Conservation (phyloP, 2,797 vertebrate species). For the Cygnus olor region DNA sequence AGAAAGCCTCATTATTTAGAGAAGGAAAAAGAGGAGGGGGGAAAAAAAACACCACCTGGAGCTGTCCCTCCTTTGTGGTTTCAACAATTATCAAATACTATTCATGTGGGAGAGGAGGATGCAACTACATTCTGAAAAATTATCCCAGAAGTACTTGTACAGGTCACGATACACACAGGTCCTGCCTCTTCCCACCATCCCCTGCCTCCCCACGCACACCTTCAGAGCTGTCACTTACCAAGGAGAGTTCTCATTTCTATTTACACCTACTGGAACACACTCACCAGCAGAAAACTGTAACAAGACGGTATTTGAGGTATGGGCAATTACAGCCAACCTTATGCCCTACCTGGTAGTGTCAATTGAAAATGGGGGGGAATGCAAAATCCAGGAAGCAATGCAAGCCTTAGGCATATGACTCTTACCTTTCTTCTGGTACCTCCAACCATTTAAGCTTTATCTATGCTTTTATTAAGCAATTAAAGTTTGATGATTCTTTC, state of each 20-base stretch:
- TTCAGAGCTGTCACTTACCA: neutral
- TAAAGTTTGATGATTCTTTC: neutral
- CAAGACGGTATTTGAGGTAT: neutral
- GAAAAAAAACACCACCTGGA: neutral
- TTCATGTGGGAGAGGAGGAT: neutral
- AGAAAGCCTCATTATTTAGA: neutral
- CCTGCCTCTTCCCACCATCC: neutral
- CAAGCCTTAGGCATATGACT: accelerated
- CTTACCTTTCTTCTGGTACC: neutral
- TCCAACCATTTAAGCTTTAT: neutral
- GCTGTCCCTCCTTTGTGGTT: neutral
- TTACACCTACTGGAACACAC: neutral
- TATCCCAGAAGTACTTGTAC: neutral
- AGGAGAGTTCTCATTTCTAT: neutral
- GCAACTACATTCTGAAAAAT: neutral
- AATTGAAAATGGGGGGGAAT: neutral
- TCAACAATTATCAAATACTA: neutral
- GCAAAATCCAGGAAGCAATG: neutral
- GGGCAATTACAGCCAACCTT: neutral
- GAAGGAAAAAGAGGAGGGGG: accelerated
- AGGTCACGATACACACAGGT: accelerated
- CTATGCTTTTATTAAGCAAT: neutral
- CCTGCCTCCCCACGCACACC: neutral
- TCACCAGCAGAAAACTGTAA: neutral
- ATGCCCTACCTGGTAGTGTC: neutral